Evolutionary conservation across 2,888 invertebrate genomes (phyloP), one percentile per base, ranked within the genome.

Genomic region (Oscheius onirici): DNA sequence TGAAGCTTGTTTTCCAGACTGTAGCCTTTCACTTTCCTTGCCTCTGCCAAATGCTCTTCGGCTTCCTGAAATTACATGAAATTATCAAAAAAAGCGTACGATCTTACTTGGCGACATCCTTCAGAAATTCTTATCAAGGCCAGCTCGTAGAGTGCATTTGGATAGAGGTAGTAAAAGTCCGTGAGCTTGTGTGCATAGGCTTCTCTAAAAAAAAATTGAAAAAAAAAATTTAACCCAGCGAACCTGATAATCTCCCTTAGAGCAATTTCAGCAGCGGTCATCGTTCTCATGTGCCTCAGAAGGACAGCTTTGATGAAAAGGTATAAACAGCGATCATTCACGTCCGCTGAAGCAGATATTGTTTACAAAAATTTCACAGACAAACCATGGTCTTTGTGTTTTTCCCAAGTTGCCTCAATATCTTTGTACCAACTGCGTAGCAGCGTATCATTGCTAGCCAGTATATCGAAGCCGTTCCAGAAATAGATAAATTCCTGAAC

Each of bases 401-500:
- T 73, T n/a, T 63, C 69, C 84, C 83, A 82, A 10, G 61, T 69
- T 8, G 71, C 51, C 55, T 87, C 82, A 44, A 89, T 85, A 40
- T 88, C 85, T 26, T 87, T 85, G 43, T 90, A 78, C 8, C 89
- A 86, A 26, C 84, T 84, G 72, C 89, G 87, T 2, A 90, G 82
- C 20, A 85, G 78, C 17, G 81, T 78, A 70, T 91, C 91, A 77
- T 93, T 91, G 84, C 92, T 92, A 15, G 92, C 92, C 74, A 95
- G 90, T 2, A 94, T 91, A 82, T 92, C 92, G 88, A 96, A 94
- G 83, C 94, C 91, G 89, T 96, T 96, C 95, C 95, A 96, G 8
- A 95, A 90, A 87, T 93, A 95, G 88, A 96, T 91, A 74, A 96
- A 90, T 89, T 97, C 97, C 90, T 90, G 81, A 6, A 86, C 54